These are phyloP conservation scores for Parauchenoglanis ngamensis DNA, from an alignment of 2,797 vertebrate species.

Conservation along the genomic window DNA sequence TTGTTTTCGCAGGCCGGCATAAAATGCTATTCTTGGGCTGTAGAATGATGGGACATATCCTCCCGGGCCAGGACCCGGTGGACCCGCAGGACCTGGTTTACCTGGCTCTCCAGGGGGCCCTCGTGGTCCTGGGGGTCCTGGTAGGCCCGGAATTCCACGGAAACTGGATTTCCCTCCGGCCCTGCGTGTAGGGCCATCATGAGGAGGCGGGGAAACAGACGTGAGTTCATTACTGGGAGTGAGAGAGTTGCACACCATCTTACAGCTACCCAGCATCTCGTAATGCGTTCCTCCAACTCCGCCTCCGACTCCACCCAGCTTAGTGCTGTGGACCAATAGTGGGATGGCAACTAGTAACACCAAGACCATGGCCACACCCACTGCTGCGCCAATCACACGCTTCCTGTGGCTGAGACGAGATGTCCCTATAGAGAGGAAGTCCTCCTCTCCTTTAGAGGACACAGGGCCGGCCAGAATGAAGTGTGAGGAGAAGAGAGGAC, in stretches of 20 bases:
- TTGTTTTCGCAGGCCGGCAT: slow-evolving; percentile 82
- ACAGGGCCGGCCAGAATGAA: slow-evolving; percentile 84
- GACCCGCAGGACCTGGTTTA: slow-evolving; percentile 79
- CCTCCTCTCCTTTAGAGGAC: slow-evolving; percentile 92
- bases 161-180: slow-evolving; percentile 79
- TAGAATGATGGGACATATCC: slow-evolving; percentile 82
- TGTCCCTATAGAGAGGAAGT: slow-evolving; percentile 92
- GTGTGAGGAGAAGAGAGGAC: slow-evolving; percentile 53
- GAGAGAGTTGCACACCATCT: slow-evolving; percentile 85
- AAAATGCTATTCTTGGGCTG: slow-evolving; percentile 85
- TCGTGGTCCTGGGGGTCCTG: slow-evolving; percentile 77
- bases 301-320: slow-evolving; percentile 78
- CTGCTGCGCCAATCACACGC: slow-evolving; percentile 90
- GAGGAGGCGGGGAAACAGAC: slow-evolving; percentile 73
- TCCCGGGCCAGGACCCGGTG: slow-evolving; percentile 78
- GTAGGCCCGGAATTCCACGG: slow-evolving; percentile 81
- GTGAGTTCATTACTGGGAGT: slow-evolving; percentile 70
- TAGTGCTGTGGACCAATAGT: slow-evolving; percentile 93
- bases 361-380: slow-evolving; percentile 96
- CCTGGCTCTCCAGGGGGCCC: slow-evolving; percentile 81
- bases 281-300: slow-evolving; percentile 81
- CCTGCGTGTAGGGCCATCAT: slow-evolving; percentile 83
- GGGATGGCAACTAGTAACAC: slow-evolving; percentile 93
- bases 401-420: slow-evolving; percentile 90
- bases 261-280: slow-evolving; percentile 90